Conservation (phyloP, 2,888 invertebrate genomes). For the Volucella inanis region DNA sequence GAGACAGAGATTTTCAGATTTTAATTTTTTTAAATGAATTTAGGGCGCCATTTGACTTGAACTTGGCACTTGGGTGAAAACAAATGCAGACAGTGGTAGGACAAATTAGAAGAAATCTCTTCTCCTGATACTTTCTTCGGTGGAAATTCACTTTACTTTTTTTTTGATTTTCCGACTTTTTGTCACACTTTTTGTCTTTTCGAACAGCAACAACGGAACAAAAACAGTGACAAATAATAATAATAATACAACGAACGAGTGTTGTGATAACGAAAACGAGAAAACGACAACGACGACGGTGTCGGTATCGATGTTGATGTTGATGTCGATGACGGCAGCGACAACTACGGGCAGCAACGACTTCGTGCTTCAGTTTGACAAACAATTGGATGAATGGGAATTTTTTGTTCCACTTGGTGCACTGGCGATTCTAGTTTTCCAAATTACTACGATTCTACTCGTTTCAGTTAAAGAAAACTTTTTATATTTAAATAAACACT, state of each 20-base stretch:
- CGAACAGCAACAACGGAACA: background rate
- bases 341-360: constrained; percentile 22
- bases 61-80: background rate
- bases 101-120: background rate
- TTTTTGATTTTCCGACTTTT: background rate
- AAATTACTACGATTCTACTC: constrained; percentile 21
- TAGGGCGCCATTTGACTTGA: constrained; percentile 15
- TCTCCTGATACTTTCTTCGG: constrained; percentile 44
- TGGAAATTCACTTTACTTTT: background rate
- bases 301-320: constrained; percentile 1
- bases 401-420: constrained; percentile 35
- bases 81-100: background rate
- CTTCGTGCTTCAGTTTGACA: constrained; percentile 53
- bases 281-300: constrained; percentile 4
- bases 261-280: constrained; percentile 1
- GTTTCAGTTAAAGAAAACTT: constrained; percentile 13
- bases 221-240: constrained; percentile 13
- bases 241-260: background rate
- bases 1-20: constrained; percentile 8
- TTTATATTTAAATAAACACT: constrained; percentile 45
- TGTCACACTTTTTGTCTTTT: background rate
- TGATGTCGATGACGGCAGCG: no score
- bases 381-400: constrained; percentile 54
- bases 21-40: background rate
- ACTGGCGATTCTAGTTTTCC: constrained; percentile 44